Base-by-base conservation (phyloP, 1,140 invertebrate species). In the Brachionus rubens region DNA sequence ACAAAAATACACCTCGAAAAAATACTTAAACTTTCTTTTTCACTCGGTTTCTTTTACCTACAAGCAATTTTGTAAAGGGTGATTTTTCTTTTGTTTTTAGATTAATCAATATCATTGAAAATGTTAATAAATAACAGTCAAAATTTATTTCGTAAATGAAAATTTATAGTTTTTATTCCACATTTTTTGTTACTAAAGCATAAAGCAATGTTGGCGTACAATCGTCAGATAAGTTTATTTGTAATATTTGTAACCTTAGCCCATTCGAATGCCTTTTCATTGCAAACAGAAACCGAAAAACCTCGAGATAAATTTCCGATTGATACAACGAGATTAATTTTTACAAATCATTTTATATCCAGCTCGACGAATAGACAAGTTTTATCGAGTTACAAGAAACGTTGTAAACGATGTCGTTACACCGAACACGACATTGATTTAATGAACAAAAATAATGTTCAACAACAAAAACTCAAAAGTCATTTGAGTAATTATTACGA, bases 121-220 rank as follows among this genome's bases (percentile, higher is more conserved):
- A 59, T 59, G 54, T 36, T 59, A 19, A 59, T 59, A 59, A 59
- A 59, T 33, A 59, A 33, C 54, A 59, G 30, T 36, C 30, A 30
- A 59, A 59, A 59, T 14, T 16, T 33, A 16, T 59, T 33, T 59
- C 36, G 4, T 9, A 59, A 59, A 59, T 59, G 54, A 59, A 59
- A 59, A 59, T 33, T 28, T 28, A 59, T 33, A 26, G 12, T 26
- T 33, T 16, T 48, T 5, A 48, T 48, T 33, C n/a, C n/a, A n/a
- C n/a, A n/a, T n/a, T 36, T 36, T 36, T 36, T 5, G 9, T 9
- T 36, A 5, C 3, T 3, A 36, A 36, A 36, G 9, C 3, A 36
- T 36, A 36, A 36, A 36, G 9, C 3, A 36, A 36, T 36, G 33
- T 36, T 9, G 9, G 33, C 3, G 9, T 36, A 5, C 3, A 5